Base-by-base conservation (phyloP, 2,113 vertebrate genomes). In the Oreochromis aureus region DNA sequence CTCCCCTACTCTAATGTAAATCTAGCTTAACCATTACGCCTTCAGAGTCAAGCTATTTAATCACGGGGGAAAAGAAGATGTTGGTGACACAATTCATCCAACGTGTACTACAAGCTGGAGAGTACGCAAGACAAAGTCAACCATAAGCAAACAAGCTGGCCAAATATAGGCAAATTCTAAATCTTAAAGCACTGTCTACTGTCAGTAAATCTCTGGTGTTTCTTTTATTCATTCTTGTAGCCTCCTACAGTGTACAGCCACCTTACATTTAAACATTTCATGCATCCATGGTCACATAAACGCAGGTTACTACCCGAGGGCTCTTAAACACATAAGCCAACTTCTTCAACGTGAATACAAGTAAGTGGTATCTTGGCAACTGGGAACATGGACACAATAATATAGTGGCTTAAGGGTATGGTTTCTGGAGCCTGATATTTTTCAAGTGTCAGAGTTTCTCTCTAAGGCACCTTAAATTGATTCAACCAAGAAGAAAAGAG, bases 321-420 rank as follows among this genome's bases (percentile, higher is more conserved):
- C 54, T 66, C 48, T 4, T 19, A 36, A 58, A 76, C 80, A 79
- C 56, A 90, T 91, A 85, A 88, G 81, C 88, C 87, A 87, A 32
- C 59, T 46, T 79, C 44, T 36, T 78, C 18, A 78, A 55, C 58
- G 32, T 24, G 39, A 79, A 76, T 89, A 82, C 41, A 59, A 89
- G 80, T 89, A 93, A 91, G 85, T 91, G 89, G 89, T 92, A 89
- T 86, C 78, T 81, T 90, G 88, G 88, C 85, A 92, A 91, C 90
- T 85, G 83, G 83, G 88, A 92, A 85, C 81, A 88, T 16, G 4
- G 73, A 89, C 46, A 83, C 54, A 86, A 87, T 90, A 86, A 85
- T 76, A 82, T 55, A 39, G 71, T 22, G 13, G 81, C 89, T 88
- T 84, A 44, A 80, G 92, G 90, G 58, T 81, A 87, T 81, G 69